phyloP scores from a whole-genome alignment of 1,140 invertebrate genomes.

The Parapsyche elsis region DNA sequence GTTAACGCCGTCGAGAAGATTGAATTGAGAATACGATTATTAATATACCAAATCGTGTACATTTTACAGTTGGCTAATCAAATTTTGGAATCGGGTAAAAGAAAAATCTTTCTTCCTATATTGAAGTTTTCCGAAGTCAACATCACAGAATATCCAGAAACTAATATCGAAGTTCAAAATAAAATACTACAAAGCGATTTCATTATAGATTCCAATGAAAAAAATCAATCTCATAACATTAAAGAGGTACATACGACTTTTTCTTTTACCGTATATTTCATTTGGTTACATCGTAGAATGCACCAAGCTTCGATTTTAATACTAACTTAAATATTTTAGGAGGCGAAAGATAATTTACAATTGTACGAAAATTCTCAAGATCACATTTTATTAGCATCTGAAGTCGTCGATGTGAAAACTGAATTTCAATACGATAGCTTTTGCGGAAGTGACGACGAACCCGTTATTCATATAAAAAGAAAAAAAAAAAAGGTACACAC shows the following conservation, averaged over 20 bases:
- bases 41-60: not conserved
- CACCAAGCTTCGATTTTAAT: no score
- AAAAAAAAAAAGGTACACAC: constrained; percentile 8
- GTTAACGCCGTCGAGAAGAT: not conserved
- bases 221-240: no score
- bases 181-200: no score
- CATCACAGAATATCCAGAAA: not conserved
- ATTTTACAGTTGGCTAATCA: not conserved
- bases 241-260: no score
- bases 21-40: not conserved
- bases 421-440: constrained; percentile 46
- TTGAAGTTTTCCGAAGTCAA: not conserved
- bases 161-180: not conserved
- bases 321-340: no score
- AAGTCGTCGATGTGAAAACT: constrained; percentile 32
- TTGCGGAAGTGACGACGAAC: constrained; percentile 48
- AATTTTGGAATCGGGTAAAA: not conserved
- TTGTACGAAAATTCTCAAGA: not conserved
- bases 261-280: no score
- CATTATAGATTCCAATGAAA: no score
- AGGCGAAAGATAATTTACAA: constrained; percentile 20
- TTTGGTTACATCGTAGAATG: not conserved
- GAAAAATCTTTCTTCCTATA: not conserved
- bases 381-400: not conserved
- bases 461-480: constrained; percentile 38